Evolutionary conservation across 2,888 invertebrate species (phyloP), one percentile per base, ranked within the genome.

Genomic region (Congeria kusceri): DNA sequence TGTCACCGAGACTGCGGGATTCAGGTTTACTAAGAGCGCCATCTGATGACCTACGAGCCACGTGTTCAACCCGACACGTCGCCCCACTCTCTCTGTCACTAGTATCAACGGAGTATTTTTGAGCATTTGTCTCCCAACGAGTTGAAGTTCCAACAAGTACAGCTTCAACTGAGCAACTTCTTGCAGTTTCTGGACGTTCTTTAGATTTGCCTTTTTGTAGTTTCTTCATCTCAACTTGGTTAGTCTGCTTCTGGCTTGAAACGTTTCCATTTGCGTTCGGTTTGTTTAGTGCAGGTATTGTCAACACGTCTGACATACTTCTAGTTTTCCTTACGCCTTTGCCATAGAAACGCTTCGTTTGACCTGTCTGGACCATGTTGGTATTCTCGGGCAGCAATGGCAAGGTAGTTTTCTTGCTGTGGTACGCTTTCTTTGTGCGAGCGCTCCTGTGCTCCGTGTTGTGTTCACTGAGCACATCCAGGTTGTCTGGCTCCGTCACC

Each of bases 401-500:
- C 13, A 66, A 28, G 5, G 28, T 23, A 0, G 65, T 53, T 29
- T 61, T 47, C 25, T 59, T 65, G 47, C 66, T 58, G 20, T 65
- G 32, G 15, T 5, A 15, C 4, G 28, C 25, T 5, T 58, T 18
- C 15, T 27, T 27, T 29, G 18, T 59, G 18, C 57, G 56, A 15
- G 44, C 27, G 25, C 47, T 66, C 13, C 32, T 58, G 20, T 23
- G 7, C 25, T 62, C 59, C 25, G n/a, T 7, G n/a, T 32, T 62
- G 20, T 74, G 57, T 25, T 74, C 63, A 53, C 67, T 67, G 4
- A 67, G 57, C 0, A 74, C 29, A 20, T 74, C 74, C 7, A 58
- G 49, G 67, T 74, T 74, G 20, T 74, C 74, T 7, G 61, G 74
- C 59, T 74, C 74, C 3, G 67, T 67, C 18, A 66, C 62, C 59